Evolutionary conservation across 2,888 invertebrate genomes (phyloP), one percentile per base, ranked within the genome.

Genomic region (Drosophila mettleri): DNA sequence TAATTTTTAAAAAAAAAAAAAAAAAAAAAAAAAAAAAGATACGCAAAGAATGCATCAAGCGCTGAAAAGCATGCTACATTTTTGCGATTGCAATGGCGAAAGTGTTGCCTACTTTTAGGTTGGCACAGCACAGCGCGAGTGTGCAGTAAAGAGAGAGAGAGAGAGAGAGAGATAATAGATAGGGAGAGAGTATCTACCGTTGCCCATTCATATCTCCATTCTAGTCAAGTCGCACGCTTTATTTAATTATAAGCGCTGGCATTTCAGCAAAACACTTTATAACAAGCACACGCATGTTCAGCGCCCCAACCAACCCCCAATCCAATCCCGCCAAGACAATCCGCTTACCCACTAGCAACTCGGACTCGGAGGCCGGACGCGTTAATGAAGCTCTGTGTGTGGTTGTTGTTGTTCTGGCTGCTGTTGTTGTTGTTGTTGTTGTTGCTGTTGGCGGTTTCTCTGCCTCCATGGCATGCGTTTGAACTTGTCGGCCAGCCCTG

Each of bases 191-290:
- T n/a, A n/a, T n/a, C 52, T 18, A 45, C 43, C 9, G 49, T 41
- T 24, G 53, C 66, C 66, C 79, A 79, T 75, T 80, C 69, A 83
- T 75, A 54, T 54, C 41, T 54, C 8, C 22, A n/a, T 75, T 66
- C 53, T 29, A 7, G 61, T 46, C 69, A 74, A 80, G 73, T 78
- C 74, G 73, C 73, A 80, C 83, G 80, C 83, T 78, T 83, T 83
- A 83, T 83, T 83, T 83, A 83, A 83, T 83, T 83, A 86, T 78
- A 83, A 82, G 67, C 80, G 82, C 71, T 82, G 82, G 86, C 83
- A 86, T 83, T 82, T 82, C 65, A 55, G 59, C 49, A 75, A 83
- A 86, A 80, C 86, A 80, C 83, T 83, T 83, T 82, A 86, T 82
- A 82, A 69, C 71, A 51, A 67, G 62, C 64, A 58, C 48, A 60